phyloP scores from a whole-genome alignment of 1,140 invertebrate species.

The Trialeurodes vaporariorum region DNA sequence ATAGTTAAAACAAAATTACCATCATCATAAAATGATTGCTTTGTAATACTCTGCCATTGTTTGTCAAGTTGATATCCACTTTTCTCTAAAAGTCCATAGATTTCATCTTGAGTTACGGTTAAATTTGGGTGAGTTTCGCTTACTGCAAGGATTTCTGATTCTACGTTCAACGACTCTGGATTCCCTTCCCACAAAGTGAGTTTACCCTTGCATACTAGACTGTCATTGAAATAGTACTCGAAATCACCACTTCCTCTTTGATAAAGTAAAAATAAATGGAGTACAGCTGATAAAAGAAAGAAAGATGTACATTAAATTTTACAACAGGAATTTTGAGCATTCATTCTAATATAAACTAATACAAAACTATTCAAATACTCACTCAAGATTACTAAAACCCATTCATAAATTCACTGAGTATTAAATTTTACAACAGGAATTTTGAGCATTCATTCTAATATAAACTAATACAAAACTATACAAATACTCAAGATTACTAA shows the following conservation, averaged over 20 bases:
- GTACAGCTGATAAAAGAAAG: background rate
- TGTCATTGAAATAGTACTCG: background rate
- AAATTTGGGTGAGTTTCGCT: background rate
- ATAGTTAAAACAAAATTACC: too few relatives aligned
- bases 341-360: too few relatives aligned
- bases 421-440: too few relatives aligned
- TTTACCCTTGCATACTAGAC: background rate
- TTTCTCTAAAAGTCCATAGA: background rate
- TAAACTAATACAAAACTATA: too few relatives aligned
- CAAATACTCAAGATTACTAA: too few relatives aligned
- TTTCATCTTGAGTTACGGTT: background rate
- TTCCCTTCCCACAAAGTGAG: background rate
- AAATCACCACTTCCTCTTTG: background rate
- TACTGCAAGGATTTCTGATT: background rate
- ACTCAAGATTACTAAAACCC: too few relatives aligned
- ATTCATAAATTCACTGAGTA: too few relatives aligned
- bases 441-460: too few relatives aligned
- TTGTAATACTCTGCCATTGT: background rate
- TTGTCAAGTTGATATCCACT: background rate
- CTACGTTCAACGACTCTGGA: background rate
- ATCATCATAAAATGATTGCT: background rate
- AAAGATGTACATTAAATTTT: too few relatives aligned
- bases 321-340: too few relatives aligned
- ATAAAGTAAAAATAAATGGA: background rate
- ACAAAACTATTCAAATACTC: too few relatives aligned